A percentile compares a stretch with the other conserved stretches of the same genome.
These are phyloP conservation scores for Lasioglossum albipes DNA, from an alignment of 1,140 invertebrate species.

Conservation along the genomic window DNA sequence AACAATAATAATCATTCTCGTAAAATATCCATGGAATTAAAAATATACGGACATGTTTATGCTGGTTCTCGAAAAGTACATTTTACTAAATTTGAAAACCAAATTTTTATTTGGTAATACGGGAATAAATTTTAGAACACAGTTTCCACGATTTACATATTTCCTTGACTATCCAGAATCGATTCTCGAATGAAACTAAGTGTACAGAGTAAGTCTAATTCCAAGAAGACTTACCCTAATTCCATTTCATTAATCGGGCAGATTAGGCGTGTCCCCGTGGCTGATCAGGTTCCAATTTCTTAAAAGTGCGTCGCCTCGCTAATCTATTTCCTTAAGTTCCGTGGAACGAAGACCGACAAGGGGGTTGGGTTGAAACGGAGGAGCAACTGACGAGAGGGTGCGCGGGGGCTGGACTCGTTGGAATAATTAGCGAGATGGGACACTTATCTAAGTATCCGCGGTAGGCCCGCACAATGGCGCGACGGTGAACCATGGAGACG, in stretches of 20 bases:
- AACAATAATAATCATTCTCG: no score
- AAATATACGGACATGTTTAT: no score
- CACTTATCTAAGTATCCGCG: conserved; percentile 55
- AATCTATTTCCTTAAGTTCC: conserved; percentile 39
- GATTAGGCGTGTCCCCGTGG: conserved; percentile 3
- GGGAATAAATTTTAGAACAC: no score
- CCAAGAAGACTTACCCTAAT: background rate
- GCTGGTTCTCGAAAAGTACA: no score
- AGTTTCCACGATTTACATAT: no score
- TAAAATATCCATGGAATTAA: no score
- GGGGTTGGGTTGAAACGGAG: background rate
- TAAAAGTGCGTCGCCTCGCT: conserved; percentile 32
- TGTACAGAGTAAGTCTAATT: background rate
- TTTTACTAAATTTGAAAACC: no score
- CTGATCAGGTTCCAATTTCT: conserved; percentile 54
- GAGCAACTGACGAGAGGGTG: background rate
- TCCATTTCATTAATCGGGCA: conserved; percentile 7
- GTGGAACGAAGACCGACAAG: background rate
- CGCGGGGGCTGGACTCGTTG: conserved; percentile 28
- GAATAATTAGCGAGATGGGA: conserved; percentile 67
- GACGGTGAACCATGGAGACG: conserved; percentile 48
- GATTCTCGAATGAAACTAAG: background rate
- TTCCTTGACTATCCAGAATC: no score
- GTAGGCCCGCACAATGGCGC: conserved; percentile 48
- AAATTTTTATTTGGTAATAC: no score